A percentile compares a stretch with the other conserved stretches of the same genome.
Conservation (phyloP, 2,113 vertebrate genomes). For the Dipodomys ordii region DNA sequence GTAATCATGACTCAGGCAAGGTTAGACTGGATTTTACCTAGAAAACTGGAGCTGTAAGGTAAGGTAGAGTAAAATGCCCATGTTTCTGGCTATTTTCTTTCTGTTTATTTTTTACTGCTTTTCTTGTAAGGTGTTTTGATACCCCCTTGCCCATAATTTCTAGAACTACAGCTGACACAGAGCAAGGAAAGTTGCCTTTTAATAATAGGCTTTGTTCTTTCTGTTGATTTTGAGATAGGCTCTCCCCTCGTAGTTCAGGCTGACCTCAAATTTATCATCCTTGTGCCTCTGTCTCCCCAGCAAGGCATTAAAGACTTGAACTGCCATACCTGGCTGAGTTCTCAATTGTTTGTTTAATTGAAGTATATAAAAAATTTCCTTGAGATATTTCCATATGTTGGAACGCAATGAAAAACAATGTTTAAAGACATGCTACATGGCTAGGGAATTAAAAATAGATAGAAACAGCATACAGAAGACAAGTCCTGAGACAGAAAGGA, state of each 20-base stretch:
- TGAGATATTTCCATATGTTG: neutral
- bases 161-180: neutral
- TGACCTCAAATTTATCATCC: no score
- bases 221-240: no score
- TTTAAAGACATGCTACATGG: neutral
- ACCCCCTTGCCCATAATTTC: neutral
- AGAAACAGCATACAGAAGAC: neutral
- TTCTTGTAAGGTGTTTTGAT: neutral
- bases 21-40: neutral
- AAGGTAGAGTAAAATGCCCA: neutral
- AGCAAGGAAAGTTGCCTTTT: neutral
- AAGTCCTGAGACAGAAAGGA: neutral
- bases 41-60: neutral
- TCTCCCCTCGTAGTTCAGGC: no score
- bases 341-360: neutral
- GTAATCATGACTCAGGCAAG: neutral
- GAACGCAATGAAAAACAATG: neutral
- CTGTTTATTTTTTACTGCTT: neutral
- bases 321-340: no score
- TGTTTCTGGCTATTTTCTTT: neutral
- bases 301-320: no score
- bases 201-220: neutral
- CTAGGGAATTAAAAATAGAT: neutral
- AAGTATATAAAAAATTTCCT: neutral
- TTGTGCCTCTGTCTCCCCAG: no score